Evolutionary conservation across 2,888 invertebrate genomes (phyloP).

Genomic region (Noctua fimbriata): DNA sequence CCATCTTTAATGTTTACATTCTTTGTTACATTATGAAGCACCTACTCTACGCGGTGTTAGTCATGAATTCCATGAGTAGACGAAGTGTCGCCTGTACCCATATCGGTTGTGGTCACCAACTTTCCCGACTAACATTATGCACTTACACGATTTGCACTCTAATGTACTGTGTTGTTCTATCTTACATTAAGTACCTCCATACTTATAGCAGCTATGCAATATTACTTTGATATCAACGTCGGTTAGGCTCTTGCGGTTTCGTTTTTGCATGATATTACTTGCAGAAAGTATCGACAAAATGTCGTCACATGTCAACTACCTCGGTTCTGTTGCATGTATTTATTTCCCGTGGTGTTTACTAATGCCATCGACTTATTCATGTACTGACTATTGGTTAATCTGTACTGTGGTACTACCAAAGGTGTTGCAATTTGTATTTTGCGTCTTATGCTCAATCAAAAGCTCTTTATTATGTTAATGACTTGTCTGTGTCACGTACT

Average conservation of each 20-base stretch:
- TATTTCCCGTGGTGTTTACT: slow-evolving; percentile 17
- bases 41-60: neutral
- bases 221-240: slow-evolving; percentile 30
- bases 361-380: slow-evolving; percentile 27
- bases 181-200: slow-evolving; percentile 20
- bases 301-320: slow-evolving; percentile 28
- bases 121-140: slow-evolving; percentile 67
- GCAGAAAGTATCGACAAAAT: slow-evolving; percentile 38
- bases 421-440: slow-evolving; percentile 2
- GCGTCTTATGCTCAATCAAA: neutral
- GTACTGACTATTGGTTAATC: slow-evolving; percentile 4
- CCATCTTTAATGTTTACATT: slow-evolving; percentile 12
- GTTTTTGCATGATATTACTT: slow-evolving; percentile 22
- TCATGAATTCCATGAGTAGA: slow-evolving; percentile 55
- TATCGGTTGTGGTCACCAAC: slow-evolving; percentile 69
- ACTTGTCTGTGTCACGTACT: neutral
- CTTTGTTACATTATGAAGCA: slow-evolving; percentile 15
- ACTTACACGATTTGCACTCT: slow-evolving; percentile 56
- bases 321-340: slow-evolving; percentile 26
- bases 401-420: slow-evolving; percentile 1
- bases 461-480: slow-evolving; percentile 11
- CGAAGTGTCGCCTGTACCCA: slow-evolving; percentile 60
- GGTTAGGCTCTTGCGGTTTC: slow-evolving; percentile 29
- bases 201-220: slow-evolving; percentile 15
- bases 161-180: slow-evolving; percentile 30